Evolutionary conservation across 2,113 vertebrate genomes (phyloP).

Genomic region (Miniopterus natalensis): DNA sequence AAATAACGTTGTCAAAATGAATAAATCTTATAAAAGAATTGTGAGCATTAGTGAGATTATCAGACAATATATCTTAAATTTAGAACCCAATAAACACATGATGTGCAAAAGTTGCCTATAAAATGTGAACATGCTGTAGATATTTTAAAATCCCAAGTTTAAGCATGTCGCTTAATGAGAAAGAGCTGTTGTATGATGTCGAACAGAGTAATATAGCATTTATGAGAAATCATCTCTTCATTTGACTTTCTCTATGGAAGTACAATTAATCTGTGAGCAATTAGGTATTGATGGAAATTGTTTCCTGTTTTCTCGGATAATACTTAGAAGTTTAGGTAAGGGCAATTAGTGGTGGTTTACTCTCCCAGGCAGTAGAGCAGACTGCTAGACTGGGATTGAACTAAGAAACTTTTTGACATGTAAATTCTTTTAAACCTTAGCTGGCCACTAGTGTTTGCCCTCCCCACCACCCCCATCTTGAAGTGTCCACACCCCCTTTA

Average conservation of each 20-base stretch:
- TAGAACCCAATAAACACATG: slow-evolving; percentile 49
- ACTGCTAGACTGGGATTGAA: not conserved
- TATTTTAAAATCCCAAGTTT: slow-evolving; percentile 54
- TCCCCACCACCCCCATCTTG: not conserved
- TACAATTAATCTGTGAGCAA: slow-evolving; percentile 57
- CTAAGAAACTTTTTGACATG: not conserved
- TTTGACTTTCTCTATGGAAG: slow-evolving; percentile 32
- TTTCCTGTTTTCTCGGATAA: slow-evolving; percentile 58
- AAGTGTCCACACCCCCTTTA: not conserved
- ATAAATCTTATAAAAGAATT: slow-evolving; percentile 21
- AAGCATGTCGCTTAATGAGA: slow-evolving; percentile 64
- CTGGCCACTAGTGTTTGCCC: not conserved
- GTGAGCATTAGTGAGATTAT: slow-evolving; percentile 49
- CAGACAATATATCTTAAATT: slow-evolving; percentile 47
- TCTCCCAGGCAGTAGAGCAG: not conserved
- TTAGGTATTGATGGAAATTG: slow-evolving; percentile 8
- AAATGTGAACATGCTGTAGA: slow-evolving; percentile 68
- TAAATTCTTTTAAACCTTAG: not conserved
- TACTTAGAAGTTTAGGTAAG: slow-evolving; percentile 46
- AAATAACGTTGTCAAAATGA: slow-evolving; percentile 62
- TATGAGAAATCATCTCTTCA: slow-evolving; percentile 47
- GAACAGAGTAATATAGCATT: slow-evolving; percentile 42
- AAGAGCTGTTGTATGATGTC: slow-evolving; percentile 63
- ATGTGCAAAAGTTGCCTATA: slow-evolving; percentile 55
- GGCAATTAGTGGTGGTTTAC: slow-evolving; percentile 15